Conservation (phyloP, 35 echinoderm and acorn worm species). For the Ophioderma brevispina region DNA sequence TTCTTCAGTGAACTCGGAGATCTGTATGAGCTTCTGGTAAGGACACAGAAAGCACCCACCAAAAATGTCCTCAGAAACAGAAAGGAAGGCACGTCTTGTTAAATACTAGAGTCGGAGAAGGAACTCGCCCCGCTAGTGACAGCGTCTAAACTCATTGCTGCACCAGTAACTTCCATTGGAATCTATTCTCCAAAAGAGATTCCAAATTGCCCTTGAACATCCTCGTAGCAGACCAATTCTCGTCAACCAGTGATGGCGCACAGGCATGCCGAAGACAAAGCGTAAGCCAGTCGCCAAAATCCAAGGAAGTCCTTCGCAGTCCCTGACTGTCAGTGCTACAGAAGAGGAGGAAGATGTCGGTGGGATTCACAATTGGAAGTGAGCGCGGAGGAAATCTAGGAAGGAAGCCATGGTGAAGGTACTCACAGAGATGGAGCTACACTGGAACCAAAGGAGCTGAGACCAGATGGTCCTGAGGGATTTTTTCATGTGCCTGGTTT, state of each 20-base stretch:
- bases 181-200: neutral
- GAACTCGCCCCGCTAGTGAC: neutral
- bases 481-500: constrained; percentile 60
- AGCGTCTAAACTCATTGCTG: neutral
- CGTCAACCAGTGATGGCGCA: neutral
- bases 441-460: neutral
- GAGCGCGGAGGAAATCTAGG: constrained; percentile 7
- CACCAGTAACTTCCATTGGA: neutral
- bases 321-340: neutral
- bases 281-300: neutral
- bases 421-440: constrained; percentile 13
- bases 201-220: neutral
- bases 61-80: neutral
- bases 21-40: neutral
- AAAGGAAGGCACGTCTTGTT: neutral
- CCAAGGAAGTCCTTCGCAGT: neutral
- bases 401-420: constrained; percentile 20
- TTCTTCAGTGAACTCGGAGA: neutral
- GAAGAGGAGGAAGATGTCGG: neutral
- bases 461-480: too few relatives aligned
- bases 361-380: neutral
- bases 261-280: neutral
- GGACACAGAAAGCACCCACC: neutral
- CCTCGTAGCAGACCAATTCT: neutral
- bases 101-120: neutral